Evolutionary conservation across 2,888 invertebrate species (phyloP).

Genomic region (Margaritifera margaritifera): DNA sequence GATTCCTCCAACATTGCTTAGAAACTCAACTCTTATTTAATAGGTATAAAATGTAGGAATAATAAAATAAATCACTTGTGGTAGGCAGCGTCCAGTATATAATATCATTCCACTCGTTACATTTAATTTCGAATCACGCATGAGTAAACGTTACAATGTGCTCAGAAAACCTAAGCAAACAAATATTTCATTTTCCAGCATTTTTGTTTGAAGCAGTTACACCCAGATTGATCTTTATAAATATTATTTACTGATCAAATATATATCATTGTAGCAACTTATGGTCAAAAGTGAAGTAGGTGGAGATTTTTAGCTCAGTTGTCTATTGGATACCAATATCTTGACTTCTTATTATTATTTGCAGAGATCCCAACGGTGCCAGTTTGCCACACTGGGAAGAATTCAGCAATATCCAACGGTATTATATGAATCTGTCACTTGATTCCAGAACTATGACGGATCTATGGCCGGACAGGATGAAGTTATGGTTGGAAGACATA

Average conservation of each 20-base stretch:
- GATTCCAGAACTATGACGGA: constrained; percentile 5
- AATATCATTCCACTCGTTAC: too few species aligned
- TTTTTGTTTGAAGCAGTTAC: too few species aligned
- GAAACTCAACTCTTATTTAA: constrained; percentile 84
- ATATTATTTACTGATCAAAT: too few species aligned
- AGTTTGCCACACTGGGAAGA: constrained; percentile 21
- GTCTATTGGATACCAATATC: not conserved
- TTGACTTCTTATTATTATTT: not conserved
- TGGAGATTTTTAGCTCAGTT: not conserved
- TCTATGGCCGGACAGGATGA: constrained; percentile 22
- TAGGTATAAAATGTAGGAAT: too few species aligned
- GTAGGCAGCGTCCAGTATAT: not conserved
- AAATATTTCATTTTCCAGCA: too few species aligned
- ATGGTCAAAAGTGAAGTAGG: too few species aligned
- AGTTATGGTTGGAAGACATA: constrained; percentile 22
- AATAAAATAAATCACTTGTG: too few species aligned
- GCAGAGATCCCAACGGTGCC: constrained; percentile 28
- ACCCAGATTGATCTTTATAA: too few species aligned
- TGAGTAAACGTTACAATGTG: too few species aligned
- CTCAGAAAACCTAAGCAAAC: too few species aligned
- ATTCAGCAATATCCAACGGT: constrained; percentile 5
- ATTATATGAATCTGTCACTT: constrained; percentile 28
- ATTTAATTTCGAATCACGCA: too few species aligned
- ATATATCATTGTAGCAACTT: too few species aligned
- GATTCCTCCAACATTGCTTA: constrained; percentile 84